Conservation (phyloP, 1,140 invertebrate species). For the Holotrichia oblita region DNA sequence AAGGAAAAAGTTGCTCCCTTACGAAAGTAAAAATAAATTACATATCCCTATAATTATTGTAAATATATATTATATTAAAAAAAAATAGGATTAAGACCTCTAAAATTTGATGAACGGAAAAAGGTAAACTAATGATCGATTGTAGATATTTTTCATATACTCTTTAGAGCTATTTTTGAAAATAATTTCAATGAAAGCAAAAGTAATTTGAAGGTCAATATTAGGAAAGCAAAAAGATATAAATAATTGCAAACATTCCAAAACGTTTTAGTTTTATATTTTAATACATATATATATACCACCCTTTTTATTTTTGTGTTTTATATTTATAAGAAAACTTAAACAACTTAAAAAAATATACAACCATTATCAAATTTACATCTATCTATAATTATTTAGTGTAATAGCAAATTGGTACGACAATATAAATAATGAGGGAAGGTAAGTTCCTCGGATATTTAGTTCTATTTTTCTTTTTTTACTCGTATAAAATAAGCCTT, state of each 20-base stretch:
- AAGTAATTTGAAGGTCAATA: not conserved
- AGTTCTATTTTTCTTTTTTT: slow-evolving; percentile 19
- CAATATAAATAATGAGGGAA: slow-evolving; percentile 32
- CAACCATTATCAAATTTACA: slow-evolving; percentile 3
- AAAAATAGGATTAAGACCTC: slow-evolving; percentile 13
- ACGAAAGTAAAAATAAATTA: slow-evolving; percentile 15
- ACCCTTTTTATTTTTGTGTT: not conserved
- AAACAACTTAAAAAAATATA: not conserved
- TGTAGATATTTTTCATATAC: slow-evolving; percentile 37
- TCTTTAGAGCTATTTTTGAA: slow-evolving; percentile 16
- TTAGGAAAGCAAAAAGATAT: not conserved
- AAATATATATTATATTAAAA: slow-evolving; percentile 26
- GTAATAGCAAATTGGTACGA: slow-evolving; percentile 18
- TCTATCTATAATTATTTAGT: not conserved
- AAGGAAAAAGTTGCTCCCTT: slow-evolving; percentile 26
- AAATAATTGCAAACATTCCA: slow-evolving; percentile 8
- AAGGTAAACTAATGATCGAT: slow-evolving; percentile 16
- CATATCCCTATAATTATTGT: slow-evolving; percentile 30
- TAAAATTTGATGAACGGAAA: slow-evolving; percentile 32
- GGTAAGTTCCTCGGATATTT: slow-evolving; percentile 30
- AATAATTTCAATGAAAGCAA: not conserved
- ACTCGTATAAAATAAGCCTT: slow-evolving; percentile 29
- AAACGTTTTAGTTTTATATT: not conserved
- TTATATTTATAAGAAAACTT: not conserved
- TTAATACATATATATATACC: not conserved